Evolutionary conservation across 2,113 vertebrate genomes (phyloP).

Genomic region (Tragulus kanchil): DNA sequence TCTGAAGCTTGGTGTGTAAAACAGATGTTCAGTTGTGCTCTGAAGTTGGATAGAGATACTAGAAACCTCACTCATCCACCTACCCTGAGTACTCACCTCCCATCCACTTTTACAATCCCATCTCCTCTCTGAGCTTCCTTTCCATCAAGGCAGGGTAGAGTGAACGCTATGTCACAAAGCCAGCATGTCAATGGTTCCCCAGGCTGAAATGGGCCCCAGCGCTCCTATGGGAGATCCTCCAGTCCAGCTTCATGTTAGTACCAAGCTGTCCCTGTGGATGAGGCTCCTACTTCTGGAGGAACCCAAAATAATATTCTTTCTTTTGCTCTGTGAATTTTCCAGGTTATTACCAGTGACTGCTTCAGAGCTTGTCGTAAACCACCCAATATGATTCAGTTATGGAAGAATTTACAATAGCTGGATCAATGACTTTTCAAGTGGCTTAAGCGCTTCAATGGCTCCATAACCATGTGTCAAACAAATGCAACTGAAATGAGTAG

Average conservation of each 20-base stretch:
- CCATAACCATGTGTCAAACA: conserved; percentile 61
- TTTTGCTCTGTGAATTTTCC: not conserved
- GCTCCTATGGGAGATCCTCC: rapidly evolving
- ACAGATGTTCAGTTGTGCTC: not conserved
- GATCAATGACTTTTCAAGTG: conserved; percentile 72
- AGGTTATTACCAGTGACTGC: conserved; percentile 35
- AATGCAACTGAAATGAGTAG: not conserved
- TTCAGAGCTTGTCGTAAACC: conserved; percentile 56
- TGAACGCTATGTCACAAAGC: not conserved
- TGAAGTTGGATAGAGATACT: not conserved
- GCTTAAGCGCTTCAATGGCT: not conserved
- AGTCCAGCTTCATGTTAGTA: not conserved
- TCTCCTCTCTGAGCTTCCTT: not conserved
- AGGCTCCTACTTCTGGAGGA: not conserved
- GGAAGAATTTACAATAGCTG: conserved; percentile 68
- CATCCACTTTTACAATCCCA: not conserved
- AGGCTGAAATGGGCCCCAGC: not conserved
- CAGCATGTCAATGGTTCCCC: too few species aligned
- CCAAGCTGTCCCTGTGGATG: not conserved
- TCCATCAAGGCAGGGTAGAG: not conserved
- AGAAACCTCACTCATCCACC: too few species aligned
- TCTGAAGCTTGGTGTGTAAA: not conserved
- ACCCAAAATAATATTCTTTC: not conserved
- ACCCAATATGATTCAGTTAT: conserved; percentile 58
- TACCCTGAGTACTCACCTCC: not conserved